Conservation (phyloP, 64 coral and sea anemone species). For the Actinia tenebrosa region DNA sequence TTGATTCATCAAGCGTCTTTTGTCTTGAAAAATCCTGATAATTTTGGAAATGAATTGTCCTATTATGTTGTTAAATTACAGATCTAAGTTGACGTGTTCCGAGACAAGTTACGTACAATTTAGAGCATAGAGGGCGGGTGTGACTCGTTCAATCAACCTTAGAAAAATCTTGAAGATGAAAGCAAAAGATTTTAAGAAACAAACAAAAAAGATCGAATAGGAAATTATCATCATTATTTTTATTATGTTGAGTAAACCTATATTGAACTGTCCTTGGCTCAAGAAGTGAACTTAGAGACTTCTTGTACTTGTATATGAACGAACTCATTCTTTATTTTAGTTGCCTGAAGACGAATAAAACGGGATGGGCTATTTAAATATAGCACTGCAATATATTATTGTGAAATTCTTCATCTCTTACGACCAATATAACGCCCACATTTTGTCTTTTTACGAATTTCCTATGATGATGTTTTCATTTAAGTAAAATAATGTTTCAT, state of each 20-base stretch:
- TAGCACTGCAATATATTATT: background rate
- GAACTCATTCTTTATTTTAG: background rate
- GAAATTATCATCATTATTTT: background rate
- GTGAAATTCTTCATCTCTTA: background rate
- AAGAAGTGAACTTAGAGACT: background rate
- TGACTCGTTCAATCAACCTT: background rate
- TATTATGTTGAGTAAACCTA: background rate
- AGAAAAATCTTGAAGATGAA: background rate
- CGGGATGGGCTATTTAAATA: background rate
- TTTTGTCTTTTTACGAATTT: conserved; percentile 2
- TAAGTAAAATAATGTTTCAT: background rate
- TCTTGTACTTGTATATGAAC: background rate
- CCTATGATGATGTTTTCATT: background rate
- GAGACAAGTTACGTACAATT: background rate
- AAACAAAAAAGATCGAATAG: background rate
- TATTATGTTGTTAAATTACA: background rate
- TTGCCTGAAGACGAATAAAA: background rate
- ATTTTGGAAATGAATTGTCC: background rate
- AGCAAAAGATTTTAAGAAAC: background rate
- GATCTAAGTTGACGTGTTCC: background rate
- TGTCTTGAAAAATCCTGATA: background rate
- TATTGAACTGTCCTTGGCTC: background rate
- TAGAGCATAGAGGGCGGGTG: background rate
- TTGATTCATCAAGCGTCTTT: background rate
- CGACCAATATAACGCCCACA: background rate